These are phyloP conservation scores for Diorhabda sublineata DNA, from an alignment of 1,140 invertebrate species.

Conservation along the genomic window DNA sequence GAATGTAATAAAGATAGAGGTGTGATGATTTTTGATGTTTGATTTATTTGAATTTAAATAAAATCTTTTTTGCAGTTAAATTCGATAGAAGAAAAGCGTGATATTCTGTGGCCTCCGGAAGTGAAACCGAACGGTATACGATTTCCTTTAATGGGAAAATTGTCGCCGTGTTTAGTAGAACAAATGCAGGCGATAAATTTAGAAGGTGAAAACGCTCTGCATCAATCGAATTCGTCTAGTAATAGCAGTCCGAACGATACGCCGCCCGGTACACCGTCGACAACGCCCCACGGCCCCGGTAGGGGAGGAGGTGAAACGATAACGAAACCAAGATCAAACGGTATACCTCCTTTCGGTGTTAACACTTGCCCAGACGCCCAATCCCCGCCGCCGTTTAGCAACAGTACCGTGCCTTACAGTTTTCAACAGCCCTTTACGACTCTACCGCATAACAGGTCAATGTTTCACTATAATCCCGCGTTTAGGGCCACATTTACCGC, in stretches of 20 bases:
- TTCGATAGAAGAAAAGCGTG: not conserved
- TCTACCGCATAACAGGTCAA: slow-evolving; percentile 42
- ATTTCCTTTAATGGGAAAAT: slow-evolving; percentile 21
- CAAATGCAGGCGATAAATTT: slow-evolving; percentile 50
- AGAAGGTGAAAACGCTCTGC: slow-evolving; percentile 50
- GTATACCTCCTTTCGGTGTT: slow-evolving; percentile 44
- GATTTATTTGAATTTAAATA: too few species aligned
- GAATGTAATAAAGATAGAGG: too few species aligned
- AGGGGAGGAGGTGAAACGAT: slow-evolving; percentile 41
- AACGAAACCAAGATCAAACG: slow-evolving; percentile 46
- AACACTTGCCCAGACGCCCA: slow-evolving; percentile 25
- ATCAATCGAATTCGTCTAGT: slow-evolving; percentile 58
- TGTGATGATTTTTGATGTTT: too few species aligned
- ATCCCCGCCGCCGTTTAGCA: slow-evolving; percentile 40
- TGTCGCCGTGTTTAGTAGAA: slow-evolving; percentile 46
- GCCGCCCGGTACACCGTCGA: slow-evolving; percentile 58
- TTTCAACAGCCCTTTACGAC: slow-evolving; percentile 45
- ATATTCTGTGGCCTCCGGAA: slow-evolving; percentile 28
- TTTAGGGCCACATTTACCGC: slow-evolving; percentile 33
- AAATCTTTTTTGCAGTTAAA: not conserved
- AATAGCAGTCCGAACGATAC: slow-evolving; percentile 55
- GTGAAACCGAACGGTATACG: slow-evolving; percentile 46
- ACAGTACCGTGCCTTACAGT: slow-evolving; percentile 47
- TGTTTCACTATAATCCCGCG: slow-evolving; percentile 29
- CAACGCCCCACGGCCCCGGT: slow-evolving; percentile 45